phyloP scores from a whole-genome alignment of 2,113 vertebrate species.

The Aspidoscelis tigris region DNA sequence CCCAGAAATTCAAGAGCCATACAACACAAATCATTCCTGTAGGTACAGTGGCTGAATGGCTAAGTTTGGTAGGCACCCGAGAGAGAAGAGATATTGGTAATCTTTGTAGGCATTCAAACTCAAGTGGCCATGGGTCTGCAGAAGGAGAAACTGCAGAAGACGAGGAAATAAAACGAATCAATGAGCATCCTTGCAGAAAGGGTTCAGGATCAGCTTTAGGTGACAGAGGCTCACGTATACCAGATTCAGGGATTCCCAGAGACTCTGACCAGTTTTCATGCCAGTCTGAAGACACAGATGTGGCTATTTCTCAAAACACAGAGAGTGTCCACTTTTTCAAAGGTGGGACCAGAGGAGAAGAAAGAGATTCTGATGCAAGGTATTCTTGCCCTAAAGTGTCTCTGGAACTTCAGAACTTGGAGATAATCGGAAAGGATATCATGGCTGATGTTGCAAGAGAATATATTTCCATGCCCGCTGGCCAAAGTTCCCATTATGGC shows the following conservation, averaged over 20 bases:
- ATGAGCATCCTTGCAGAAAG: constrained; percentile 78
- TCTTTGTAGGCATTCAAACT: constrained; percentile 76
- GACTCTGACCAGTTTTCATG: constrained; percentile 82
- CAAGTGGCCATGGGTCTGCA: constrained; percentile 83
- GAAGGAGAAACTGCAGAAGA: constrained; percentile 90
- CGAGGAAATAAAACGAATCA: constrained; percentile 90
- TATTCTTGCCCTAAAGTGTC: constrained; percentile 52
- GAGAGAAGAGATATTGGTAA: constrained; percentile 69
- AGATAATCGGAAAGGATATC: constrained; percentile 64
- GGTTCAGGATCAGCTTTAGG: constrained; percentile 57
- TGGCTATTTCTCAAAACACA: constrained; percentile 62
- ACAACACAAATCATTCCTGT: constrained; percentile 43
- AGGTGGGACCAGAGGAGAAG: constrained; percentile 73
- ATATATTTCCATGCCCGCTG: constrained; percentile 61
- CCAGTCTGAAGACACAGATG: constrained; percentile 74
- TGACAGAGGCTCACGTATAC: constrained; percentile 59
- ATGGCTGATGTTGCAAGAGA: constrained; percentile 69
- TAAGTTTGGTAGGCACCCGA: constrained; percentile 65
- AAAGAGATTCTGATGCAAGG: constrained; percentile 32
- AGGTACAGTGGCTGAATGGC: constrained; percentile 71
- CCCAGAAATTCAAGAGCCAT: constrained; percentile 54
- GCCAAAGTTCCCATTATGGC: constrained; percentile 58
- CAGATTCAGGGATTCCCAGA: constrained; percentile 78
- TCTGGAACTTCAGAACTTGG: constrained; percentile 47
- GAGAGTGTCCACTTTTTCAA: constrained; percentile 74